Evolutionary conservation across 2,113 vertebrate genomes (phyloP).

Genomic region (Azemiops feae): DNA sequence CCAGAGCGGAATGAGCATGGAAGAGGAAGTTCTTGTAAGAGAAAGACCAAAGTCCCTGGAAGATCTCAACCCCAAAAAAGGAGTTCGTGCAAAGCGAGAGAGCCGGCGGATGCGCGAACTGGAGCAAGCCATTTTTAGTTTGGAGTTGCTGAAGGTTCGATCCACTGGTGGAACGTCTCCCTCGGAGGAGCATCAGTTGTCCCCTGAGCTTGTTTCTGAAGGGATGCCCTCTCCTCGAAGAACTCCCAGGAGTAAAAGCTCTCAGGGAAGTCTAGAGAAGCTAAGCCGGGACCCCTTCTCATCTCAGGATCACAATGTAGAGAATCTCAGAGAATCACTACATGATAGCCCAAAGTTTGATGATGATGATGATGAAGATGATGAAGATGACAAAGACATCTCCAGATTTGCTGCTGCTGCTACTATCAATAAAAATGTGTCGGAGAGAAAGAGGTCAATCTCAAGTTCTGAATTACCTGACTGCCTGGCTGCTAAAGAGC

Average conservation of each 20-base stretch:
- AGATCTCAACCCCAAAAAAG: conserved; percentile 86
- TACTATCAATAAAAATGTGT: conserved; percentile 42
- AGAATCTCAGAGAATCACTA: conserved; percentile 44
- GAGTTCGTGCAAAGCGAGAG: conserved; percentile 88
- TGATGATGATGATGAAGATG: conserved; percentile 31
- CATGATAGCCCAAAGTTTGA: conserved; percentile 54
- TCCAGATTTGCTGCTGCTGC: conserved; percentile 53
- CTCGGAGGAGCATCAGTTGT: conserved; percentile 86
- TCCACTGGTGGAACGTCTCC: conserved; percentile 82
- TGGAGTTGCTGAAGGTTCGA: conserved; percentile 93
- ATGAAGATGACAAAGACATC: conserved; percentile 45
- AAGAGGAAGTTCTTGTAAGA: conserved; percentile 74
- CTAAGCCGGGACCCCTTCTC: conserved; percentile 63
- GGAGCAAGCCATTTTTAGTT: conserved; percentile 95
- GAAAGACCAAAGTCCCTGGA: conserved; percentile 81
- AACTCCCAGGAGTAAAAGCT: conserved; percentile 91
- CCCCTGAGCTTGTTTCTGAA: conserved; percentile 78
- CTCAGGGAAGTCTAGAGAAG: conserved; percentile 90
- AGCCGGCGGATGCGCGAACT: conserved; percentile 93
- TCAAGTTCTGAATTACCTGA: conserved; percentile 50
- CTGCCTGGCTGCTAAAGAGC: conserved; percentile 47
- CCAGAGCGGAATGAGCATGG: conserved; percentile 61
- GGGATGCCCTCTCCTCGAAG: conserved; percentile 79
- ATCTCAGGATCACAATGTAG: conserved; percentile 61
- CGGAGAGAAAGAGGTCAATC: neutral